These are phyloP conservation scores for Caracal caracal DNA, from an alignment of 2,113 vertebrate species.

Conservation along the genomic window DNA sequence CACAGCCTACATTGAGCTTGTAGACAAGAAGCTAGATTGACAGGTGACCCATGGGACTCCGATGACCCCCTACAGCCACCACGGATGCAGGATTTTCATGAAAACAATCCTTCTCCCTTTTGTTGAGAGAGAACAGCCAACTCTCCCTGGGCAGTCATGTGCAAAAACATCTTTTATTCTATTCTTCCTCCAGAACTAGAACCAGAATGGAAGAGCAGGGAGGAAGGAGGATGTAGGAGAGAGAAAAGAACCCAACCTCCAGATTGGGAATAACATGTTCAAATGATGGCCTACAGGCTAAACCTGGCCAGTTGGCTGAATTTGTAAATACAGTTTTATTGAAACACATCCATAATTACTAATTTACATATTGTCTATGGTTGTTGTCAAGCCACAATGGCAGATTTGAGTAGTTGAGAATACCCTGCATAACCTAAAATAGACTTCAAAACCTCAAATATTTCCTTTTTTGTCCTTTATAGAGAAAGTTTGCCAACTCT, in stretches of 20 bases:
- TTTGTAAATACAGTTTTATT: neutral
- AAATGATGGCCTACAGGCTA: neutral
- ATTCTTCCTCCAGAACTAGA: neutral
- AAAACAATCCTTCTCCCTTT: neutral
- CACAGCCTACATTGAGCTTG: neutral
- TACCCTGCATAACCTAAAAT: neutral
- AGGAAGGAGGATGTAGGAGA: neutral
- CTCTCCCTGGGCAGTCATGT: neutral
- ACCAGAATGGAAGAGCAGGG: neutral
- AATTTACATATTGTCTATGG: neutral
- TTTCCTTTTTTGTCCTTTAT: neutral
- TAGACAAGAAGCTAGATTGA: neutral
- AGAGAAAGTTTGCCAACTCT: neutral
- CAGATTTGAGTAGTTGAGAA: neutral
- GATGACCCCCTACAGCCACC: neutral
- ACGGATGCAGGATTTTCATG: neutral
- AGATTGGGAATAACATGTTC: neutral
- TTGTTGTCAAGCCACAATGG: rapidly evolving
- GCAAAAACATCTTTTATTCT: neutral
- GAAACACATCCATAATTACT: neutral
- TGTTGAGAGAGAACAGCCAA: neutral
- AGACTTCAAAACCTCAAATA: neutral
- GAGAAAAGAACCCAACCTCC: neutral
- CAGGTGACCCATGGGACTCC: neutral
- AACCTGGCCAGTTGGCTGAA: neutral